A percentile compares a stretch with the other conserved stretches of the same genome.
phyloP scores from a whole-genome alignment of 2,888 invertebrate species.

The Gibbula magus region DNA sequence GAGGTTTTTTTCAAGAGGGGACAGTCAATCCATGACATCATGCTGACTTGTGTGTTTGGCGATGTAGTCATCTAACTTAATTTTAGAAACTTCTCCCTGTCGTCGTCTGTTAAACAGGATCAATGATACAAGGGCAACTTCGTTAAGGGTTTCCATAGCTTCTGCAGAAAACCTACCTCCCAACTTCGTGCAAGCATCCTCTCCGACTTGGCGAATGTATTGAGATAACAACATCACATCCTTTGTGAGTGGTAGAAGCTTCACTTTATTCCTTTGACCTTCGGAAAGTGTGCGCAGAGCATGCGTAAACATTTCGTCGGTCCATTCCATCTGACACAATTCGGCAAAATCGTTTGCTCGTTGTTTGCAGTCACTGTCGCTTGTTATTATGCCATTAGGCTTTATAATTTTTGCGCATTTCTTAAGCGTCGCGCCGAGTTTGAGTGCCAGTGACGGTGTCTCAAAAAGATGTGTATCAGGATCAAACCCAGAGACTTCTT shows the following conservation, averaged over 20 bases:
- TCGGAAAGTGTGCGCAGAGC: background rate
- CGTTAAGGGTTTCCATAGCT: background rate
- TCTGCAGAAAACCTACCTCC: background rate
- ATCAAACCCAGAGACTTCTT: background rate
- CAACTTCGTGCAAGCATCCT: background rate
- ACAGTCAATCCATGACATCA: background rate
- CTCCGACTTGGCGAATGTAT: background rate
- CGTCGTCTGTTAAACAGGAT: conserved; percentile 26
- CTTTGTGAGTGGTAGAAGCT: background rate
- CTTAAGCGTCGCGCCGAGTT: background rate
- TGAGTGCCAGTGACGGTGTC: background rate
- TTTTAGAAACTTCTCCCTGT: conserved; percentile 23
- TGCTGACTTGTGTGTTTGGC: background rate
- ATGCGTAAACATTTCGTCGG: background rate
- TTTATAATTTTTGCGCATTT: background rate
- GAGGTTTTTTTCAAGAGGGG: conserved; percentile 21
- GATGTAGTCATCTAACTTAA: background rate
- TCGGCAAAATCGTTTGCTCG: background rate
- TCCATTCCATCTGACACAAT: background rate
- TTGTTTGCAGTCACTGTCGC: background rate
- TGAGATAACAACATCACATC: background rate
- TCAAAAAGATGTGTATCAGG: background rate
- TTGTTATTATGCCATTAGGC: background rate
- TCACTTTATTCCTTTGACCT: background rate
- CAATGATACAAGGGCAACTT: background rate